Percentiles rank a stretch among this genome's conserved stretches.
phyloP scores from a whole-genome alignment of 2,888 invertebrate genomes.

The Drosophila falleni region DNA sequence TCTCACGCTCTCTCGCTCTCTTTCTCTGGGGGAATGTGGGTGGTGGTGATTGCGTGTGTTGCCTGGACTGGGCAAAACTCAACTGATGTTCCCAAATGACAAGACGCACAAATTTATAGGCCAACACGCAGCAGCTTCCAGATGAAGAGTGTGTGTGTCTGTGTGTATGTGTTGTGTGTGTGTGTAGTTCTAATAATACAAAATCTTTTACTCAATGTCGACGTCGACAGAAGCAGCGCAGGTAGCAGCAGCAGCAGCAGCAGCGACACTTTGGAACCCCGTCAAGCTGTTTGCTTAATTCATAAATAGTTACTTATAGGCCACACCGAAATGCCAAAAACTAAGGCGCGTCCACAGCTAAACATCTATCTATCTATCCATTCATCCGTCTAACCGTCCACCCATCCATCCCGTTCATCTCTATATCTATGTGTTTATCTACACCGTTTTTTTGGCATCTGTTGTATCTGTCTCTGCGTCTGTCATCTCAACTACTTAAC shows the following conservation, averaged over 20 bases:
- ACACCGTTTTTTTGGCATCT: constrained; percentile 3
- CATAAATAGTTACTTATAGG: constrained; percentile 77
- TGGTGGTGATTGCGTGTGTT: constrained; percentile 22
- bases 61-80: constrained; percentile 57
- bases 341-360: constrained; percentile 58
- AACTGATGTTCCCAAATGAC: constrained; percentile 74
- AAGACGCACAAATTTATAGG: constrained; percentile 82
- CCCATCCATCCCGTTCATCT: constrained; percentile 11
- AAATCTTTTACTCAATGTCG: constrained; percentile 38
- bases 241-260: constrained; percentile 6
- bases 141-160: constrained; percentile 4
- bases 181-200: constrained; percentile 71
- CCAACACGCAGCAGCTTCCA: constrained; percentile 49
- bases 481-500: constrained; percentile 74
- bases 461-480: constrained; percentile 23
- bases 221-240: constrained; percentile 16
- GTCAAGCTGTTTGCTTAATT: constrained; percentile 75
- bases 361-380: constrained; percentile 14
- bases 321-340: constrained; percentile 58
- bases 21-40: constrained; percentile 11
- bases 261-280: constrained; percentile 40
- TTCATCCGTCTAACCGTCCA: constrained; percentile 1
- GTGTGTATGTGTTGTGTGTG: constrained; percentile 2
- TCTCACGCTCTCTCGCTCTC: background rate
- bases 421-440: constrained; percentile 18